phyloP scores from a whole-genome alignment of 2,113 vertebrate genomes.

The Todiramphus saurophagus region DNA sequence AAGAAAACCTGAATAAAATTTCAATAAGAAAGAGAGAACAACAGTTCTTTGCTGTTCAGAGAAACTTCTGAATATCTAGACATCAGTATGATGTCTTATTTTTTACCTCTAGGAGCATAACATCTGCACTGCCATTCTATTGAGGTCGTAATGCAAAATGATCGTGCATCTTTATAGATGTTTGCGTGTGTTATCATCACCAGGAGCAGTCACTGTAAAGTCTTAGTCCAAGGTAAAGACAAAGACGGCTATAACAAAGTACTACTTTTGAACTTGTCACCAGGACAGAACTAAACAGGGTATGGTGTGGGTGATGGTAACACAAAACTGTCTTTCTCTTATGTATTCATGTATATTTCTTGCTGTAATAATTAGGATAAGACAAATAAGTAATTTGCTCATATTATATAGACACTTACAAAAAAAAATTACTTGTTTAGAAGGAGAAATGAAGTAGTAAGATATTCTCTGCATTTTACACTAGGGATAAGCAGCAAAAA shows the following conservation, averaged over 20 bases:
- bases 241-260: neutral
- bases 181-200: neutral
- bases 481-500: constrained; percentile 57
- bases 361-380: neutral
- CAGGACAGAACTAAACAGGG: neutral
- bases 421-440: neutral
- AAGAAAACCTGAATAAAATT: neutral
- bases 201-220: neutral
- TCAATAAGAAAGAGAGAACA: neutral
- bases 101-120: neutral
- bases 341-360: neutral
- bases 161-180: neutral
- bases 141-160: neutral
- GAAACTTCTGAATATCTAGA: neutral
- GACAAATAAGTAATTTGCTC: neutral
- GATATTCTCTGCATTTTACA: neutral
- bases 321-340: neutral
- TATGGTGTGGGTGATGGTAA: too few species aligned
- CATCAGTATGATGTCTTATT: neutral
- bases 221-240: neutral
- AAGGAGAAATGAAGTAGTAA: neutral
- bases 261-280: neutral
- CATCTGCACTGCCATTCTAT: neutral
- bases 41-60: neutral
- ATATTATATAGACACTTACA: neutral